These are phyloP conservation scores for Drosophila pegasa DNA, from an alignment of 2,888 invertebrate species.

Conservation along the genomic window DNA sequence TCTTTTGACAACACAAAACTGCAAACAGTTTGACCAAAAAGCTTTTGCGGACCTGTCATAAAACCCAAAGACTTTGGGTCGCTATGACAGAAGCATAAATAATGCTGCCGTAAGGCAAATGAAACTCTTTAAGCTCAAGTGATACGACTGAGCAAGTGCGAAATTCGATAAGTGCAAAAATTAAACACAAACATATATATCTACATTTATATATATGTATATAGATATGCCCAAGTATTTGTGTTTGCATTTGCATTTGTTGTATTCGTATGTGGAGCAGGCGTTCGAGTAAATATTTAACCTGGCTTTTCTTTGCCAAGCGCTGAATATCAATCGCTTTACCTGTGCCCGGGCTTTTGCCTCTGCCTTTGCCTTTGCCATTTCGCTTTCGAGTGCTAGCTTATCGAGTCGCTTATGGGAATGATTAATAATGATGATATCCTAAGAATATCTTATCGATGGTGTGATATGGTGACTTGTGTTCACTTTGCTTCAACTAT, in stretches of 20 bases:
- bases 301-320: constrained; percentile 22
- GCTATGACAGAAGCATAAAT: constrained; percentile 52
- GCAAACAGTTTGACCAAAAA: constrained; percentile 33
- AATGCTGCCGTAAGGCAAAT: constrained; percentile 59
- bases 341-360: constrained; percentile 4
- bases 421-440: neutral
- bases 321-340: constrained; percentile 32
- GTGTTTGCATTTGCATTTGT: constrained; percentile 1
- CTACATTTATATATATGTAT: neutral
- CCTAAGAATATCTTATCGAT: neutral
- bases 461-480: too few species aligned
- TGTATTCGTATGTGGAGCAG: constrained; percentile 40
- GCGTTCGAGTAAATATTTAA: constrained; percentile 53
- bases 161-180: constrained; percentile 64
- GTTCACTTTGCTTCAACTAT: too few species aligned
- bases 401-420: constrained; percentile 6
- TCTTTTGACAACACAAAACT: constrained; percentile 16
- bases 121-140: constrained; percentile 53
- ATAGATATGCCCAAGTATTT: neutral
- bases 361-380: constrained; percentile 9
- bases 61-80: constrained; percentile 18
- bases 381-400: constrained; percentile 26
- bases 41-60: constrained; percentile 47
- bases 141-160: constrained; percentile 48
- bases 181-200: constrained; percentile 15